phyloP scores from a whole-genome alignment of 1,140 invertebrate species.

The Tigriopus japonicus region DNA sequence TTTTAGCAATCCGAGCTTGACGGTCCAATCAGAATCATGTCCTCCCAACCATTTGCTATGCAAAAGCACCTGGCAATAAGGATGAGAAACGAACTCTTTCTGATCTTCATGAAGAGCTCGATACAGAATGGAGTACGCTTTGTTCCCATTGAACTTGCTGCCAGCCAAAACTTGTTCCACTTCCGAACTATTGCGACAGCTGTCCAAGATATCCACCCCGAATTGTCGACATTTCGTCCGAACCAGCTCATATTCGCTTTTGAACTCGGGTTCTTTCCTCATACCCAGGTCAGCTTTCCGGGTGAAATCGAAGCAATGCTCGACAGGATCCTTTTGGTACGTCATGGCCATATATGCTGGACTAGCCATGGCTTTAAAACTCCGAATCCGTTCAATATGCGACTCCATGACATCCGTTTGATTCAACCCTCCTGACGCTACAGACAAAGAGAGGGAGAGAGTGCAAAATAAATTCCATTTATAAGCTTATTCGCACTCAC shows the following conservation, averaged over 20 bases:
- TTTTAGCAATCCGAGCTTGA: neutral
- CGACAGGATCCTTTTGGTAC: neutral
- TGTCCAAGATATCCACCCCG: conserved; percentile 1
- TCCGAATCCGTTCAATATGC: conserved; percentile 11
- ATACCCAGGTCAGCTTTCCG: neutral
- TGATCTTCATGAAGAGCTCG: conserved; percentile 2
- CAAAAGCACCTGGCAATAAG: conserved; percentile 5
- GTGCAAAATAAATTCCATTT: too few relatives aligned
- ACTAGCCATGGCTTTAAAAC: conserved; percentile 2
- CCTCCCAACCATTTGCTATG: neutral
- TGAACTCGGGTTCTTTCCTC: conserved; percentile 4
- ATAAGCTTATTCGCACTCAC: too few relatives aligned
- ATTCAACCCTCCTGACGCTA: neutral
- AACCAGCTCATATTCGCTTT: conserved; percentile 2
- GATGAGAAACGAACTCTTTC: conserved; percentile 9
- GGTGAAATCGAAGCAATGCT: conserved; percentile 1
- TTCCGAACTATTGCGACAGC: neutral
- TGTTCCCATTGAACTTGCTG: neutral
- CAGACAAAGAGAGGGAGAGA: neutral
- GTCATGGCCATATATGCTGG: conserved; percentile 8
- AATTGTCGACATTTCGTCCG: neutral
- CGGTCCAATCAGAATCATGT: neutral
- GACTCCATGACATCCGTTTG: neutral
- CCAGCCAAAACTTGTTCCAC: neutral
- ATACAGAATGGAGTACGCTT: neutral